Evolutionary conservation across 2,888 invertebrate species (phyloP).

Genomic region (Cephus pulcher): DNA sequence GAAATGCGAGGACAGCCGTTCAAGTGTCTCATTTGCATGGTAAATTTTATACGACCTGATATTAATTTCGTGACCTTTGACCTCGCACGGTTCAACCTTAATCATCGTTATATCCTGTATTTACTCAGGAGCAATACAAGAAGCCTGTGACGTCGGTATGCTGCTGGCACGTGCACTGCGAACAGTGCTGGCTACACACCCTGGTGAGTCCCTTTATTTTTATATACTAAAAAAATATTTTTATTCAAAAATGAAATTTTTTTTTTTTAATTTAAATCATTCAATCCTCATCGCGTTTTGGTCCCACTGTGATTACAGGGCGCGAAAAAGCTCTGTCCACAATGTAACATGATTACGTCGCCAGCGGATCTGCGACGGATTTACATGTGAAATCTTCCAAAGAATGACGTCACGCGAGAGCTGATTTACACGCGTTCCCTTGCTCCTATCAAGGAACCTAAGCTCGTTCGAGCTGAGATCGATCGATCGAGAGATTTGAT

Average conservation of each 20-base stretch:
- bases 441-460: neutral
- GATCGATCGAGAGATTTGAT: neutral
- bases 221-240: neutral
- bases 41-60: conserved; percentile 48
- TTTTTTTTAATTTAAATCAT: neutral
- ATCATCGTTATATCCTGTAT: neutral
- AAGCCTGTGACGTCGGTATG: conserved; percentile 93
- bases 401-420: neutral
- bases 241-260: neutral
- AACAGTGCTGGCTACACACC: conserved; percentile 82
- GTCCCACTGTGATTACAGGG: conserved; percentile 69
- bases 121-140: conserved; percentile 77
- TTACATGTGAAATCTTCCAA: conserved; percentile 76
- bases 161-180: conserved; percentile 98
- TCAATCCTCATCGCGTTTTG: neutral
- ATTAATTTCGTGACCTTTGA: neutral
- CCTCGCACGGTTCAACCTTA: neutral
- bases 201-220: conserved; percentile 66
- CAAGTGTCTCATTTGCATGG: conserved; percentile 91
- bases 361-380: conserved; percentile 88
- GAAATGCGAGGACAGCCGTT: conserved; percentile 72
- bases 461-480: neutral
- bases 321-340: conserved; percentile 92
- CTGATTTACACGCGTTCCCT: neutral
- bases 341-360: conserved; percentile 93